These are phyloP conservation scores for Phengaris arion DNA, from an alignment of 2,888 invertebrate species.

Conservation along the genomic window DNA sequence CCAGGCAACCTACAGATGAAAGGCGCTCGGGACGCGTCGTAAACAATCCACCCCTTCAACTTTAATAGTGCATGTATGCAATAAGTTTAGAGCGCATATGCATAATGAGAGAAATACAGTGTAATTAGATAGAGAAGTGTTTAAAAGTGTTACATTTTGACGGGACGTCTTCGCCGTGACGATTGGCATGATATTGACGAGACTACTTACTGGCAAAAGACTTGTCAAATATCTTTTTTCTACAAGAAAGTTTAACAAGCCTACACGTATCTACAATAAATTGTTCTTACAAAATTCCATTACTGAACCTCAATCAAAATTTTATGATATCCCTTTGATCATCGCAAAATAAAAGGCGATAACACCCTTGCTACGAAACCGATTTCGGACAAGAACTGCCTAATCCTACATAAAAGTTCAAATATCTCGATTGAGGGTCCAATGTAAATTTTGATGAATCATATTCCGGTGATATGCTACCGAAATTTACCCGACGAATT, in stretches of 20 bases:
- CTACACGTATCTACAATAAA: neutral
- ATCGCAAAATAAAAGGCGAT: neutral
- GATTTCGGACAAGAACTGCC: neutral
- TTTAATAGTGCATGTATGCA: neutral
- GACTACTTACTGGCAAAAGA: no score
- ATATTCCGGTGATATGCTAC: neutral
- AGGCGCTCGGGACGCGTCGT: neutral
- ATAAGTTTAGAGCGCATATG: neutral
- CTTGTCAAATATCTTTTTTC: no score
- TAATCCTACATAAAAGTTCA: constrained; percentile 8
- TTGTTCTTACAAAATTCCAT: neutral
- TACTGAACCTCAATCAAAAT: neutral
- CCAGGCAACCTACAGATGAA: constrained; percentile 17
- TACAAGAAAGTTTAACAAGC: no score
- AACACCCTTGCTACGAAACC: neutral
- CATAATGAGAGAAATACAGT: neutral
- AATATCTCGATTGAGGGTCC: neutral
- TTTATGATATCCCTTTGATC: neutral
- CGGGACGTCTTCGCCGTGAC: no score
- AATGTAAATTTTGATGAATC: constrained; percentile 10
- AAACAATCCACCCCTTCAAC: neutral
- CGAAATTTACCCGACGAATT: constrained; percentile 5
- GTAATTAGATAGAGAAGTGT: no score
- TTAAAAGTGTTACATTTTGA: no score
- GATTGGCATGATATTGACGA: no score